Evolutionary conservation across 1,140 invertebrate genomes (phyloP).

Genomic region (Drepana arcuata): DNA sequence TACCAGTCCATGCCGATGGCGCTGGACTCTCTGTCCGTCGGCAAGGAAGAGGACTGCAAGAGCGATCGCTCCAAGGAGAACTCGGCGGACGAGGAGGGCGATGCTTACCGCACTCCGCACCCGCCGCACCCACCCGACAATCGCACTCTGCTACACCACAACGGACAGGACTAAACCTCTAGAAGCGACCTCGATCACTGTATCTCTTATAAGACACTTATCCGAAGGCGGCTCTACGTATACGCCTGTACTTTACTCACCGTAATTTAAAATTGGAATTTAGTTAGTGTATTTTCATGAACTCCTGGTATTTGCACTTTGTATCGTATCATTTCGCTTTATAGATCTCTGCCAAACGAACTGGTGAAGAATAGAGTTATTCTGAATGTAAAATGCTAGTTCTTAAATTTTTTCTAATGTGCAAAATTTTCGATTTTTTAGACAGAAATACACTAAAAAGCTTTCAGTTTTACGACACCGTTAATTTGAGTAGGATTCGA

Average conservation of each 20-base stretch:
- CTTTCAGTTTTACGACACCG: constrained; percentile 34
- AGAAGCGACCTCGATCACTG: constrained; percentile 2
- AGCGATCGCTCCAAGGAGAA: constrained; percentile 77
- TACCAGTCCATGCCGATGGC: constrained; percentile 70
- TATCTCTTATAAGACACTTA: neutral
- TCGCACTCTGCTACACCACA: constrained; percentile 75
- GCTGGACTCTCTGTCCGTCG: constrained; percentile 61
- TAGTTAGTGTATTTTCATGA: constrained; percentile 24
- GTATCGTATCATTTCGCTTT: too few species aligned
- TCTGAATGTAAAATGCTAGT: too few species aligned
- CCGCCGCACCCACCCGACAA: constrained; percentile 71
- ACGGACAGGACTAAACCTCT: constrained; percentile 75
- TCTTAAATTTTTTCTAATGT: too few species aligned
- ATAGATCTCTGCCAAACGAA: too few species aligned
- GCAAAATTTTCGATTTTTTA: too few species aligned
- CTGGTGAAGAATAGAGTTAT: too few species aligned
- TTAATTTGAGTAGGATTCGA: constrained; percentile 10
- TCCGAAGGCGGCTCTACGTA: constrained; percentile 5
- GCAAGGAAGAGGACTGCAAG: constrained; percentile 77
- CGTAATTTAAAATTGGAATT: constrained; percentile 44
- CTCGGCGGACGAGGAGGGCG: constrained; percentile 75
- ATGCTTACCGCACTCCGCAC: constrained; percentile 71
- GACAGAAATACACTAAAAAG: constrained; percentile 23
- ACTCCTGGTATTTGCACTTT: too few species aligned
- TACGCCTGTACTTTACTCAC: too few species aligned